phyloP scores from a whole-genome alignment of 2,113 vertebrate genomes.

The Caranx melampygus region DNA sequence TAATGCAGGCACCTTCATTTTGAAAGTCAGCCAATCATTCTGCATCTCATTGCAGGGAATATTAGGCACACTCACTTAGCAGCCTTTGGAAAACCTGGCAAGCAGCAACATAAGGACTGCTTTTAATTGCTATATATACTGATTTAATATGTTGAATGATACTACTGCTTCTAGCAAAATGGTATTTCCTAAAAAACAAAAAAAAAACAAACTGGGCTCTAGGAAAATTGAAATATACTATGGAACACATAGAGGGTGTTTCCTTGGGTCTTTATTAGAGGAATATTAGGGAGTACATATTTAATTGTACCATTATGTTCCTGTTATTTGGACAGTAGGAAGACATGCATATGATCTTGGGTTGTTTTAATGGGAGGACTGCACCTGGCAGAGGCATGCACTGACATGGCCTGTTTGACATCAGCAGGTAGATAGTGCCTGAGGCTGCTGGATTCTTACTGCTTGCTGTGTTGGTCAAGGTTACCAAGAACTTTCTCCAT shows the following conservation, averaged over 20 bases:
- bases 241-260: not conserved
- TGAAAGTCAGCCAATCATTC: constrained; percentile 34
- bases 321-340: constrained; percentile 18
- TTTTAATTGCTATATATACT: constrained; percentile 56
- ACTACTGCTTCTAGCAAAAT: constrained; percentile 14
- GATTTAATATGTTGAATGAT: constrained; percentile 33
- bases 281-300: not conserved
- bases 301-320: not conserved
- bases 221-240: not conserved
- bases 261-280: not conserved
- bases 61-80: constrained; percentile 36
- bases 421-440: constrained; percentile 29
- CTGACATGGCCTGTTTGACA: constrained; percentile 10
- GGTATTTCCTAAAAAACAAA: constrained; percentile 7
- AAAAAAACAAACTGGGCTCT: not conserved
- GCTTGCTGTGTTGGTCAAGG: constrained; percentile 43
- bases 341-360: constrained; percentile 7
- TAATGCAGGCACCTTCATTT: constrained; percentile 34
- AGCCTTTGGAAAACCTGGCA: constrained; percentile 39
- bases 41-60: constrained; percentile 33
- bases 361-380: constrained; percentile 20
- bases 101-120: constrained; percentile 30
- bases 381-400: not conserved
- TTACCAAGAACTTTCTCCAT: constrained; percentile 37
- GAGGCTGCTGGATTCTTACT: constrained; percentile 31